A percentile compares a stretch with the other conserved stretches of the same genome.
These are phyloP conservation scores for Brachyptera risi DNA, from an alignment of 2,888 invertebrate species.

Conservation along the genomic window DNA sequence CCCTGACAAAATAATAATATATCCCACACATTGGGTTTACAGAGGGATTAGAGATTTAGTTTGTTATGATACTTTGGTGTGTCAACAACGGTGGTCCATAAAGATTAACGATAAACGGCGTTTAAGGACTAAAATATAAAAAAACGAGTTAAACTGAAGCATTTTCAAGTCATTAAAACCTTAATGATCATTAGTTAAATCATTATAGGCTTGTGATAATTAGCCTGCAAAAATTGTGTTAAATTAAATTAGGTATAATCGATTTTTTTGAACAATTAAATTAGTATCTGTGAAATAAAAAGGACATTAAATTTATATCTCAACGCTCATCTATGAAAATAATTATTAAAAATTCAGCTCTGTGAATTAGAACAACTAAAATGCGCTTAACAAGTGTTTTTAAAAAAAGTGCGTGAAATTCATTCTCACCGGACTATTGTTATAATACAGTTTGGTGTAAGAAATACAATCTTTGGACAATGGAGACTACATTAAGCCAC, in stretches of 20 bases:
- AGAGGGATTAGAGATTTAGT: slow-evolving; percentile 4
- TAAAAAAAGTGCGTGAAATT: neutral
- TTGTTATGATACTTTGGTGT: neutral
- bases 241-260: no score
- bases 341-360: neutral
- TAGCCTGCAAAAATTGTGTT: neutral
- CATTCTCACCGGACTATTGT: neutral
- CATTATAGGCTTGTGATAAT: neutral
- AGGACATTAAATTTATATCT: no score
- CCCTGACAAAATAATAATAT: neutral
- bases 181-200: neutral
- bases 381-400: neutral
- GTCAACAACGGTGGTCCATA: neutral
- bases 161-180: no score
- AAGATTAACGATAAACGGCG: no score
- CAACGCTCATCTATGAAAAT: no score
- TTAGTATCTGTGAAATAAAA: no score
- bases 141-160: neutral
- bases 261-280: no score
- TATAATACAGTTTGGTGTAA: neutral
- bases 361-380: neutral
- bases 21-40: neutral
- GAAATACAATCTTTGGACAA: neutral
- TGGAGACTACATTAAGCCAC: slow-evolving; percentile 1
- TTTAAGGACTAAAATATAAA: no score